Base-by-base conservation (phyloP, 2,797 vertebrate species). In the Leuciscus waleckii region DNA sequence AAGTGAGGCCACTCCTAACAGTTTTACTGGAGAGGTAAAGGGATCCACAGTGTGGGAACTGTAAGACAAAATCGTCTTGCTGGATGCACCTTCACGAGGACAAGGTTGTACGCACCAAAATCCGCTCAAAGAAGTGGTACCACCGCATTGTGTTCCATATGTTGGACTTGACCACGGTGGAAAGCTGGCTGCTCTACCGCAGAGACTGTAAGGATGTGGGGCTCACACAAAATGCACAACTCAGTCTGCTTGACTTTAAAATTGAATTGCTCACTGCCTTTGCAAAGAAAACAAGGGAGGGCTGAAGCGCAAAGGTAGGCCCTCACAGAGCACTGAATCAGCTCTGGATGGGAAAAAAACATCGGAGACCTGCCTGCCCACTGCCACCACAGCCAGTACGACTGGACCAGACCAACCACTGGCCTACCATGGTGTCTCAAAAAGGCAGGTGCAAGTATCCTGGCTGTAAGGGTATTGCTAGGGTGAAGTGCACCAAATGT, bases 181-280 rank as follows among this genome's bases (percentile, higher is more conserved):
- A 65, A 51, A 54, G 63, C 29, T 86, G 79, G 74, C 67, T 86
- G 8, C 46, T 78, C 51, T 83, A 83, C 63, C 23, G 73, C 39
- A 2, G 29, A 54, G 80, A 86, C 39, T 86, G 85, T 35, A 49
- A 21, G 14, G 32, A 65, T 41, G 83, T 41, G 21, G 68, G 41
- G 29, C 82, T 83, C 73, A 39, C 26, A 16, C 46, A 29, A 73
- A 65, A 26, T 51, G 51, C 78, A 5, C 49, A 83, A 29, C 82
- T 83, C 54, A 29, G 8, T 14, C 75, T 87, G 26, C 79, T 79
- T 79, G 65, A 73, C 63, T 86, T 83, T 56, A 86, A 86, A n/a
- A 39, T 29, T 37, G 78, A 70, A 78, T 69, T 58, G 74, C 83
- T 37, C 46, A 78, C 29, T 69, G 63, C 69, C 76, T 71, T 35